These are phyloP conservation scores for Ictidomys tridecemlineatus DNA, from an alignment of 2,113 vertebrate species.

Conservation along the genomic window DNA sequence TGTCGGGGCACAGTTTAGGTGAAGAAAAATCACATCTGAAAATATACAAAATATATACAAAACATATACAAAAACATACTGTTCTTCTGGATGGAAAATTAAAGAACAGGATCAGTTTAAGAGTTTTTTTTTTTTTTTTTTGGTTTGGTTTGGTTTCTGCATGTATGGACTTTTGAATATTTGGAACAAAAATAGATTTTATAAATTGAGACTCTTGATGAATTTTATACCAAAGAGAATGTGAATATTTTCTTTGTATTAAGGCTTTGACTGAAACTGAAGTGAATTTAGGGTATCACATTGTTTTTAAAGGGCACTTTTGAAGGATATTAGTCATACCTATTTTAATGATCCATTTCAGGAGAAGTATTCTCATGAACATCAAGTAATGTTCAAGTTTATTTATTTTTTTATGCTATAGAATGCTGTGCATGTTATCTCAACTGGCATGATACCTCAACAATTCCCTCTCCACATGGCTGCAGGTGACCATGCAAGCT, in stretches of 20 bases:
- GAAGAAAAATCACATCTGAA: slow-evolving; percentile 23
- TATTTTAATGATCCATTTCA: background rate
- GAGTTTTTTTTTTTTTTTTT: background rate
- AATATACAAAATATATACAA: background rate
- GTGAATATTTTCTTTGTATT: background rate
- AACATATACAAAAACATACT: background rate
- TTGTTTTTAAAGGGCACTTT: background rate
- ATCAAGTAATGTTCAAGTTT: background rate
- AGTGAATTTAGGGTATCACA: background rate
- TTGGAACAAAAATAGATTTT: slow-evolving; percentile 33
- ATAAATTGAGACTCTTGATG: background rate
- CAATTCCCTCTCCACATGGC: background rate
- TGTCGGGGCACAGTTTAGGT: slow-evolving; percentile 21
- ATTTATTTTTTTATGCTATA: background rate
- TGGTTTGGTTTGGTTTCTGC: background rate
- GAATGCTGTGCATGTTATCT: background rate
- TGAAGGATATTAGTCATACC: background rate
- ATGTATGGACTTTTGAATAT: background rate
- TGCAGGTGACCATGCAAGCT: background rate
- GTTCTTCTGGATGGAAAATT: background rate
- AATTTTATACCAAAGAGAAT: background rate
- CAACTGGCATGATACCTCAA: background rate
- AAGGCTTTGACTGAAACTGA: background rate
- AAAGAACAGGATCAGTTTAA: background rate
- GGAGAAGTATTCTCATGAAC: background rate